Conservation (phyloP, 2,888 invertebrate genomes). For the Phanerotoma sp. region DNA sequence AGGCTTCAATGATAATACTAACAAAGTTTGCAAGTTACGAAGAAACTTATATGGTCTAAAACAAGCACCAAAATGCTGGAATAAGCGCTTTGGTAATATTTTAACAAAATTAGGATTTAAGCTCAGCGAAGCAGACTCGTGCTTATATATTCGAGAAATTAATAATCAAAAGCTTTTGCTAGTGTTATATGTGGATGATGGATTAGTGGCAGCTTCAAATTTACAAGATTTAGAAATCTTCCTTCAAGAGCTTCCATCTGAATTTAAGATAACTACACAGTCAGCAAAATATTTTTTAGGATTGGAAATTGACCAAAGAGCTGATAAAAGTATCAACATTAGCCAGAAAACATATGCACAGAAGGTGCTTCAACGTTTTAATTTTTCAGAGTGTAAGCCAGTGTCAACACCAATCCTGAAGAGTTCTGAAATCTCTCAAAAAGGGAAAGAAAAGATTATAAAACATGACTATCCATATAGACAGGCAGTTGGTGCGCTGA, state of each 20-base stretch:
- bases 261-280: constrained; percentile 8
- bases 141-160: not conserved
- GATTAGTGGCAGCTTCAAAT: not conserved
- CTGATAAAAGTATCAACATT: not conserved
- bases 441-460: constrained; percentile 22
- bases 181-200: not conserved
- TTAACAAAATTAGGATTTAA: constrained; percentile 19
- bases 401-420: constrained; percentile 21
- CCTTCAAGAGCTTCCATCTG: not conserved
- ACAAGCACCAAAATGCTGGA: constrained; percentile 31
- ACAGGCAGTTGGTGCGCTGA: constrained; percentile 40
- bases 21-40: constrained; percentile 25
- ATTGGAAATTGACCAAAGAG: constrained; percentile 11
- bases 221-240: not conserved
- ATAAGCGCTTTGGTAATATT: constrained; percentile 15
- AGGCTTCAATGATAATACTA: constrained; percentile 15
- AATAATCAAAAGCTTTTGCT: not conserved
- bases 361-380: not conserved
- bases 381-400: constrained; percentile 1
- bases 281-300: constrained; percentile 7
- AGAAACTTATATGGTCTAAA: constrained; percentile 28
- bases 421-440: constrained; percentile 9
- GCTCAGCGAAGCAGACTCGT: not conserved
- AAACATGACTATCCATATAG: constrained; percentile 6
- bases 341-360: not conserved